Evolutionary conservation across 2,113 vertebrate genomes (phyloP).

Genomic region (Myiozetetes cayanensis): DNA sequence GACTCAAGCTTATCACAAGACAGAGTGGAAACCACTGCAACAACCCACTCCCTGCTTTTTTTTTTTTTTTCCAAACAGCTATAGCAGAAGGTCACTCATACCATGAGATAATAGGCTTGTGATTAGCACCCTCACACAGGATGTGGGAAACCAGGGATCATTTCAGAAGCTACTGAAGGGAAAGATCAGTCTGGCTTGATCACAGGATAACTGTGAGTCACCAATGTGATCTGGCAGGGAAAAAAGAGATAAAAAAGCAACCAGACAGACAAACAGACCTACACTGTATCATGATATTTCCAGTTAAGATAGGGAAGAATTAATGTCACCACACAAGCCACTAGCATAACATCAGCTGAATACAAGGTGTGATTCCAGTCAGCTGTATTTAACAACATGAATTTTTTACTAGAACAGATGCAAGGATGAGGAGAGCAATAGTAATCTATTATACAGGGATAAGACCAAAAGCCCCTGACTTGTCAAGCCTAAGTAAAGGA

Average conservation of each 20-base stretch:
- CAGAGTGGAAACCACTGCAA: background rate
- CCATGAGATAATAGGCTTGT: conserved; percentile 28
- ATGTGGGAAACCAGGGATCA: conserved; percentile 50
- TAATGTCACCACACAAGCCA: background rate
- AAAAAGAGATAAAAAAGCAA: background rate
- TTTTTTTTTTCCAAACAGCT: background rate
- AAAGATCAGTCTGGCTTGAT: conserved; percentile 42
- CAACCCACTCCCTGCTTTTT: background rate
- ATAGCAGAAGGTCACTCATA: background rate
- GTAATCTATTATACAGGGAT: background rate
- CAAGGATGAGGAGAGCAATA: background rate
- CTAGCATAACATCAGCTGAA: background rate
- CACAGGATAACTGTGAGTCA: conserved; percentile 52
- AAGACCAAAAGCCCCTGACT: background rate
- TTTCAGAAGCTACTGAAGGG: background rate
- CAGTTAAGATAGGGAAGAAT: background rate
- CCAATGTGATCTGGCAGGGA: background rate
- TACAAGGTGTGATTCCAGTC: background rate
- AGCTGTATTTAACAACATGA: background rate
- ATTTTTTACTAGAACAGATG: conserved; percentile 12
- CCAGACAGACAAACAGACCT: background rate
- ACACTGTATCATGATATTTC: background rate
- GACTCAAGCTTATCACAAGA: conserved; percentile 39
- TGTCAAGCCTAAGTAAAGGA: background rate
- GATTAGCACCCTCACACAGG: conserved; percentile 52